Evolutionary conservation across 1,140 invertebrate genomes (phyloP).

Genomic region (Bombus pyrosoma): DNA sequence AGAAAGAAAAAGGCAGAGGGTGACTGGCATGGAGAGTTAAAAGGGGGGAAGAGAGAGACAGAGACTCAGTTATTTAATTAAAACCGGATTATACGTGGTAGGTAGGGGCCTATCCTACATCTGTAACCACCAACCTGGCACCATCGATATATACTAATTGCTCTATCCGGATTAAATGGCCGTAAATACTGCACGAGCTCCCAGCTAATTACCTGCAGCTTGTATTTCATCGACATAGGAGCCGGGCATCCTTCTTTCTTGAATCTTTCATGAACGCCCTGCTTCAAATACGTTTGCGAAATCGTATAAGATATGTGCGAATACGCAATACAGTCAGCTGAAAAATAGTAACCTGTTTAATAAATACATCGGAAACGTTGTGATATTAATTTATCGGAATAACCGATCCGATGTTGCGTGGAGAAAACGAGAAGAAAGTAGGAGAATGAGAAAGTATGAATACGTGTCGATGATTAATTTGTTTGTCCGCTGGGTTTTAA

Average conservation of each 20-base stretch:
- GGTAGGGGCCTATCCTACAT: constrained; percentile 50
- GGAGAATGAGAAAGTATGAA: background rate
- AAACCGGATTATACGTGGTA: constrained; percentile 76
- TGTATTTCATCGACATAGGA: constrained; percentile 38
- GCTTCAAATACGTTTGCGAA: background rate
- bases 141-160: constrained; percentile 72
- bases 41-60: constrained; percentile 33
- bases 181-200: constrained; percentile 66
- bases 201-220: constrained; percentile 64
- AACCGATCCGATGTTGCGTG: background rate
- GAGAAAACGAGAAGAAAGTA: constrained; percentile 1
- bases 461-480: background rate
- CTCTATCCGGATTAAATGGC: constrained; percentile 71
- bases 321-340: background rate
- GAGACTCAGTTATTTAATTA: constrained; percentile 77
- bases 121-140: constrained; percentile 61
- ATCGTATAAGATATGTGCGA: no score
- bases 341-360: background rate
- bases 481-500: constrained; percentile 5
- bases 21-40: background rate
- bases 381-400: background rate
- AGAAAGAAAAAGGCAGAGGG: background rate
- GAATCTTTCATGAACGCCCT: constrained; percentile 13
- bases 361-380: background rate
- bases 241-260: constrained; percentile 14